Evolutionary conservation across 1,140 invertebrate genomes (phyloP).

Genomic region (Ylistrum balloti): DNA sequence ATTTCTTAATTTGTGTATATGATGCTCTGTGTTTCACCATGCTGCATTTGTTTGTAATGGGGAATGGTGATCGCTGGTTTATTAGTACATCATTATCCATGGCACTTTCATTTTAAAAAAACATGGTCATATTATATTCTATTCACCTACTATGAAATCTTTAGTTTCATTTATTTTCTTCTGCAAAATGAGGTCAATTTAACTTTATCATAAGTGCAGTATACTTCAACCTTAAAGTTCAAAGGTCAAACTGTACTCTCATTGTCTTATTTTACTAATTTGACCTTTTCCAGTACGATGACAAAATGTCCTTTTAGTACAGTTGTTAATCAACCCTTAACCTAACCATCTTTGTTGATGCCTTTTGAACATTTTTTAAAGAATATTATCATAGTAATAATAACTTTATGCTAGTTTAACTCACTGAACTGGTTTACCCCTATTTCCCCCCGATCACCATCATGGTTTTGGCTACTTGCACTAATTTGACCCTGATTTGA

Average conservation of each 20-base stretch:
- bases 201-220: no score
- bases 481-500: slow-evolving; percentile 7
- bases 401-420: not conserved
- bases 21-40: not conserved
- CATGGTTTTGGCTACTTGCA: slow-evolving; percentile 13
- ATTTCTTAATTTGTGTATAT: no score
- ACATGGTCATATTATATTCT: no score
- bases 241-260: not conserved
- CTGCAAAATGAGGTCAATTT: no score
- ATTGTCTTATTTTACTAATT: not conserved
- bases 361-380: not conserved
- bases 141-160: not conserved
- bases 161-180: no score
- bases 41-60: not conserved
- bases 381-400: not conserved
- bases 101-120: no score
- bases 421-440: not conserved
- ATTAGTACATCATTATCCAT: not conserved
- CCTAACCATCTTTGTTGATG: not conserved
- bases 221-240: not conserved
- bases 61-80: not conserved
- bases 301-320: no score
- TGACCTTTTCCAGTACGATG: not conserved
- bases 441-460: not conserved
- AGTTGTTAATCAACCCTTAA: not conserved